Evolutionary conservation across 2,888 invertebrate species (phyloP), one percentile per base, ranked within the genome.

Genomic region (Aricia artaxerxes): DNA sequence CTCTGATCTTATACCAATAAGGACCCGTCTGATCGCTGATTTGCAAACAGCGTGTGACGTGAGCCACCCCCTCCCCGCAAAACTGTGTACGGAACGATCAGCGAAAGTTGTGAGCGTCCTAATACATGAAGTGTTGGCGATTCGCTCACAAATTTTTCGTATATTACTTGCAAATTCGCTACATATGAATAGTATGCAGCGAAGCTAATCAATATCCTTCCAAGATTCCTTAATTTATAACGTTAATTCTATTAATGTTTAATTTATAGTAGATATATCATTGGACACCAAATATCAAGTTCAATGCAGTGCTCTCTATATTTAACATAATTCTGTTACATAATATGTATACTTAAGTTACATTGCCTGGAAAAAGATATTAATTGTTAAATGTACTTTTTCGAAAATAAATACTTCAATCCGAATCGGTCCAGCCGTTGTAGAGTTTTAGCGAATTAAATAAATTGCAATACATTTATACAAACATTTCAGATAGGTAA

Each of bases 141-240:
- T 69, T 69, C 35, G 35, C 1, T 69, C 13, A 69, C 35, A 5
- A 35, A 35, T 69, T 9, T 31, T 13, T 35, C 4, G 35, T 69
- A 35, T 69, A 64, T 16, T 31, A 69, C 69, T 69, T 13, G 40
- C 53, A 57, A 76, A 69, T 69, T 69, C 35, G 13, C 57, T 53
- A 24, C 13, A 5, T 6, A 31, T 16, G 1, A 57, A 57, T 13
- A 53, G 44, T 49, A 24, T 49, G 31, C 11, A 53, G 57, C 16
- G 57, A 53, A 16, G 13, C 16, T 57, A 76, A 53, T 76, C 76
- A 76, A 76, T 76, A 76, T 76, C 76, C 53, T 76, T 76, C 76
- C 76, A 76, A 76, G 11, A 76, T 53, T 35, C 35, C 49, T 35
- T 76, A 53, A 49, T 44, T n/a, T 57, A 38, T 53, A 75, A 24